Base-by-base conservation (phyloP, 1,140 invertebrate genomes). In the Caerostris darwini region DNA sequence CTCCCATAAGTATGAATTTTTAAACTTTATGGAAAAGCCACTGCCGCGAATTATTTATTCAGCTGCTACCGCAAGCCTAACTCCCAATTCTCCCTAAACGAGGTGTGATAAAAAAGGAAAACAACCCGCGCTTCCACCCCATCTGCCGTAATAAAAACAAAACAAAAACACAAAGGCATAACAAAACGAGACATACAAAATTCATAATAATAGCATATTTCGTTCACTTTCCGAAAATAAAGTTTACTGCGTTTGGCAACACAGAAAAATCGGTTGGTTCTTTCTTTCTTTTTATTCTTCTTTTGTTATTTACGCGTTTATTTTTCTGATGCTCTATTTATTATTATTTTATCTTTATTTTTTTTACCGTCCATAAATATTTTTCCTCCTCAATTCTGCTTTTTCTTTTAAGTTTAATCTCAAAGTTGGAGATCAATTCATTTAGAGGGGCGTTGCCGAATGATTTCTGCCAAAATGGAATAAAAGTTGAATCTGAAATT, bases 1-100 rank as follows among this genome's bases (percentile, higher is more conserved):
- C 71, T 77, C 71, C 71, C 82, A 85, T 58, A 85, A 85, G 17
- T 58, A 85, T 85, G 82, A 85, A 85, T 85, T 85, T 85, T 85
- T 85, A 85, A 85, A 85, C 54, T 58, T 85, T 12, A 56, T 19
- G 57, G 54, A 58, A 85, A 58, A 58, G 54, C 54, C 57, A 58
- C 17, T 85, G 19, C 54, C 8, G 7, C 7, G 54, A 85, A 85
- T 85, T 85, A 85, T 85, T 85, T 58, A 85, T 85, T 58, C 82
- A 85, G 3, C 17, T 85, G 14, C 54, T 85, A 85, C 57, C 54
- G 2, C 17, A 34, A 85, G 56, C 54, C 82, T 17, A 85, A 85
- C 57, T 85, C 82, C 57, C 82, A 57, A 17, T 58, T 6, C 17
- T 56, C 82, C 82, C 54, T 19, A 85, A 85, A 85, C 82, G 82